Conservation (phyloP, 2,797 vertebrate genomes). For the Diplodus sargus region DNA sequence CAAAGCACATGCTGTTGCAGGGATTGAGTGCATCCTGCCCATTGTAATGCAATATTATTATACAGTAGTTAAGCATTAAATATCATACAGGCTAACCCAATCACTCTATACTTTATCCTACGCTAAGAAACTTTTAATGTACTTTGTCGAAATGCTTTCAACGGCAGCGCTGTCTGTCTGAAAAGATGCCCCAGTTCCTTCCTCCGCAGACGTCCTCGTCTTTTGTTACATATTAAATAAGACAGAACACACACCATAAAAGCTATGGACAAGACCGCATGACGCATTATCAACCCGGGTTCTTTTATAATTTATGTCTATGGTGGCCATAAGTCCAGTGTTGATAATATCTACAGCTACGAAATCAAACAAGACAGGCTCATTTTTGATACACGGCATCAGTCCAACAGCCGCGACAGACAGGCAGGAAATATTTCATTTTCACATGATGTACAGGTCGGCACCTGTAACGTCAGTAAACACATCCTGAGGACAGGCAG, state of each 20-base stretch:
- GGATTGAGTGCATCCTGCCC: no score
- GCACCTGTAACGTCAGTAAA: constrained; percentile 49
- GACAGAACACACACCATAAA: constrained; percentile 27
- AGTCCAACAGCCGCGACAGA: not conserved
- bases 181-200: constrained; percentile 1
- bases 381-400: not conserved
- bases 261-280: constrained; percentile 9
- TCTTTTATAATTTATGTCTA: constrained; percentile 21
- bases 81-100: not conserved
- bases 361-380: not conserved
- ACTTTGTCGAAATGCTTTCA: constrained; percentile 11
- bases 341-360: constrained; percentile 3
- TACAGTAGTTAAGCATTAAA: not conserved
- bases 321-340: not conserved
- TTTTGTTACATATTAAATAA: constrained; percentile 16
- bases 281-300: not conserved
- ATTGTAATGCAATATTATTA: not conserved
- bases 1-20: no score
- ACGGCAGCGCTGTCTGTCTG: not conserved
- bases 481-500: constrained; percentile 39
- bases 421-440: not conserved
- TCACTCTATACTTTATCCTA: not conserved
- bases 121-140: constrained; percentile 11
- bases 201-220: not conserved
- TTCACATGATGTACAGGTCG: constrained; percentile 7